These are phyloP conservation scores for Tragelaphus imberbis DNA, from an alignment of 2,113 vertebrate species.

Conservation along the genomic window DNA sequence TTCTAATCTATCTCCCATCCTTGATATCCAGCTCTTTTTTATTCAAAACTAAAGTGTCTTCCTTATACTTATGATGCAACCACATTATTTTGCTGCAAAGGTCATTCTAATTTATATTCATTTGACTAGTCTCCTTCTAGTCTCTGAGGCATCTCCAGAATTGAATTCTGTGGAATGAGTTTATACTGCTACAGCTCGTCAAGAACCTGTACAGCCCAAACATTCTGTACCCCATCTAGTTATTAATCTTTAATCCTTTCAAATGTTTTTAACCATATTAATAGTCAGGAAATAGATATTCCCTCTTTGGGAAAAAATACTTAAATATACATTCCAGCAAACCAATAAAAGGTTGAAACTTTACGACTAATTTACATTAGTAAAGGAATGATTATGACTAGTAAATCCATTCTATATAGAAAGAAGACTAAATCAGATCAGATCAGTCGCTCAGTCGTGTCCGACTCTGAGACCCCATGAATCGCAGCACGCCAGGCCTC, in stretches of 20 bases:
- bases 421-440: neutral
- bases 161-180: neutral
- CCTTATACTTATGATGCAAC: neutral
- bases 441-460: too few species aligned
- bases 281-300: constrained; percentile 1
- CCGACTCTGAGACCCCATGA: too few species aligned
- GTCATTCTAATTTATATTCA: neutral
- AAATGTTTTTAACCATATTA: constrained; percentile 4
- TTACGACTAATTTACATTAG: neutral
- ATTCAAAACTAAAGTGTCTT: neutral
- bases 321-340: neutral
- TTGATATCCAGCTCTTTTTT: neutral
- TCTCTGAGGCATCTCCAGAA: neutral
- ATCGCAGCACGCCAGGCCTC: too few species aligned
- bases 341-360: neutral
- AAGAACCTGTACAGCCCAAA: neutral
- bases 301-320: neutral
- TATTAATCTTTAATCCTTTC: neutral
- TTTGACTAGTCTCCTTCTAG: neutral
- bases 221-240: neutral
- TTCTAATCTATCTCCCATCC: neutral
- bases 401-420: neutral
- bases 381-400: neutral
- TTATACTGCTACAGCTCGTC: neutral
- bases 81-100: neutral